Conservation (phyloP, 2,797 vertebrate genomes). For the Pangasius sanitwongsei region DNA sequence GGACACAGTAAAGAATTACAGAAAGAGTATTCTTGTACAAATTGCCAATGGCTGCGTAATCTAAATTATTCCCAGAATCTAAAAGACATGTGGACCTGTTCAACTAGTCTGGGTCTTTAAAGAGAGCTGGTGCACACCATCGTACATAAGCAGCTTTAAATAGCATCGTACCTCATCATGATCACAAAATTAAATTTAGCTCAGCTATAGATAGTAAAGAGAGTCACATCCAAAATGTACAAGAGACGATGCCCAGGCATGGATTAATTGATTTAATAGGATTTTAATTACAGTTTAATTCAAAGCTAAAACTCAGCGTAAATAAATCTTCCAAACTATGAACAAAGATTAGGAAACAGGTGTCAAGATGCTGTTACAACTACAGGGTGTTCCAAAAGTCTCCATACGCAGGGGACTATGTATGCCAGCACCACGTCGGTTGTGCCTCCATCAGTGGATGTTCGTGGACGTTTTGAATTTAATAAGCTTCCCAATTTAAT, state of each 20-base stretch:
- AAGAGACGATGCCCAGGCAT: neutral
- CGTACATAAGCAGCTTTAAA: slow-evolving; percentile 37
- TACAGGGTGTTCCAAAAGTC: no score
- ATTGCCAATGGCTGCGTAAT: slow-evolving; percentile 52
- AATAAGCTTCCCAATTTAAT: no score
- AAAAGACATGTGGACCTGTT: slow-evolving; percentile 13
- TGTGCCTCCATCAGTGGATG: no score
- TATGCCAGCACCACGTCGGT: no score
- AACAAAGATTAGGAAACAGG: neutral
- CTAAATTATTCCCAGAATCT: slow-evolving; percentile 61
- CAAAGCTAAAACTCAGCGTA: neutral
- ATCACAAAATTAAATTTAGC: slow-evolving; percentile 38
- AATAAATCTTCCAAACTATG: neutral
- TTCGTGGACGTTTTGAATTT: no score
- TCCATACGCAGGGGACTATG: no score
- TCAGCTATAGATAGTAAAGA: neutral
- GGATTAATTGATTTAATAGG: neutral
- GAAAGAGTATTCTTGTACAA: slow-evolving; percentile 48
- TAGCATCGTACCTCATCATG: slow-evolving; percentile 15
- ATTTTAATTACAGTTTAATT: neutral
- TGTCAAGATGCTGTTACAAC: neutral
- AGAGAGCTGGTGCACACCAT: neutral
- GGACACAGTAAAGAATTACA: slow-evolving; percentile 47
- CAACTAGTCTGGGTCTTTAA: slow-evolving; percentile 15
- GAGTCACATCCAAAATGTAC: neutral